Evolutionary conservation across 2,113 vertebrate genomes (phyloP), one percentile per base, ranked within the genome.

Genomic region (Montifringilla adamsi): DNA sequence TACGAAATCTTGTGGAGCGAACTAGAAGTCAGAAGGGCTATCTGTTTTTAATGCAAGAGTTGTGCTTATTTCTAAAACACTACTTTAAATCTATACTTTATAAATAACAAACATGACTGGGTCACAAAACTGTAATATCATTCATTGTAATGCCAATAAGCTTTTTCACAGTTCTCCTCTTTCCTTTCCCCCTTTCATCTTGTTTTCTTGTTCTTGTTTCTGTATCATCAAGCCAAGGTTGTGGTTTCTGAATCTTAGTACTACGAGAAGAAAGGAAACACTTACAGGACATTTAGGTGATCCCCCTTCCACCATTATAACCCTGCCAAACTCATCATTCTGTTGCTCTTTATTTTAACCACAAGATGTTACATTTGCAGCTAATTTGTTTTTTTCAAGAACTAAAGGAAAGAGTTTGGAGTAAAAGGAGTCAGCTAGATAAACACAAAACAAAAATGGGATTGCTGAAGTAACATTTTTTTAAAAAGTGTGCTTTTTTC

Each of bases 41-140:
- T 63, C 28, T 26, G 21, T 63, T 87, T 41, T 82, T 66, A 92
- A 64, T 73, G 50, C 7, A 93, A 64, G 69, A 84, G 49, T 94
- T 84, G 73, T 68, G 37, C 66, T 96, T 92, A 78, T 78, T 87
- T 37, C 26, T 93, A 72, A 91, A 96, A 56, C 49, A 46, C 8
- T 80, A 46, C 11, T 74, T 95, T 91, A 81, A 87, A 93, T 73
- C 24, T 74, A 14, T 55, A 43, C 7, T 79, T 75, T 53, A 83
- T 83, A 74, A 91, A 78, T 67, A 95, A 87, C 44, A 70, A 89
- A 74, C 47, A n/a, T 68, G 80, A 84, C 62, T 91, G 26, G 41
- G 53, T 84, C 74, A 94, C n/a, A 72, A 89, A 94, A 67, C 10
- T 79, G 28, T 79, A 75, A 41, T 75, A 68, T 60, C 20, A 50